Base-by-base conservation (phyloP, 2,888 invertebrate species). In the Tinea trinotella region DNA sequence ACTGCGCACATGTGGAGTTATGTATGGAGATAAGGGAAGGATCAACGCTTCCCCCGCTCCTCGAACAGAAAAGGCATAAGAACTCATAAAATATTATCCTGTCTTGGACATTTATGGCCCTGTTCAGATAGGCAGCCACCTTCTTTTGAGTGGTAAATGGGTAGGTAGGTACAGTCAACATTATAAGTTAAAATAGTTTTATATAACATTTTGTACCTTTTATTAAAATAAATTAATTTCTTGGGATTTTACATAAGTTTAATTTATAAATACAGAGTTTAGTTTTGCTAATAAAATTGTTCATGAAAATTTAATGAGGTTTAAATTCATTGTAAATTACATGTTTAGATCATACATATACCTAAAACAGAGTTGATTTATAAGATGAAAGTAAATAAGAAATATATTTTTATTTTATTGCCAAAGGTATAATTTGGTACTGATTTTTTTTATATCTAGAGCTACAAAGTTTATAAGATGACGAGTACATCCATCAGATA, bases 71-170 rank as follows among this genome's bases (percentile, higher is more conserved):
- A 50, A 50, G 70, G 52, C 55, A 64, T 74, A 72, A 73, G 76
- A 72, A 66, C 61, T 76, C 80, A 77, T 85, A 80, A 85, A 85
- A 84, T 84, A 84, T 84, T 77, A 82, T 81, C 82, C 79, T 75
- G 81, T 59, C 64, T 61, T 63, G 71, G 85, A 85, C 84, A 79
- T 85, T 85, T 81, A 85, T 70, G 70, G 68, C 71, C 50, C 50
- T 22, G 24, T 24, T 50, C 12, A 50, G 48, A 48, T 48, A 48
- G 50, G 50, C 50, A 50, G 20, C 50, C 24, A 50, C 13, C 48
- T 48, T 19, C 48, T 48, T 40, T 40, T 20, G 48, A 48, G 19
- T 48, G 48, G 48, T 15, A 48, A 48, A 24, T 50, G 50, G 24
- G 50, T 24, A 24, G 48, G 20, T 48, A 48, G 12, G 22, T 22